Conservation (phyloP, 2,797 vertebrate species). For the Scolopax bukidnonensis region DNA sequence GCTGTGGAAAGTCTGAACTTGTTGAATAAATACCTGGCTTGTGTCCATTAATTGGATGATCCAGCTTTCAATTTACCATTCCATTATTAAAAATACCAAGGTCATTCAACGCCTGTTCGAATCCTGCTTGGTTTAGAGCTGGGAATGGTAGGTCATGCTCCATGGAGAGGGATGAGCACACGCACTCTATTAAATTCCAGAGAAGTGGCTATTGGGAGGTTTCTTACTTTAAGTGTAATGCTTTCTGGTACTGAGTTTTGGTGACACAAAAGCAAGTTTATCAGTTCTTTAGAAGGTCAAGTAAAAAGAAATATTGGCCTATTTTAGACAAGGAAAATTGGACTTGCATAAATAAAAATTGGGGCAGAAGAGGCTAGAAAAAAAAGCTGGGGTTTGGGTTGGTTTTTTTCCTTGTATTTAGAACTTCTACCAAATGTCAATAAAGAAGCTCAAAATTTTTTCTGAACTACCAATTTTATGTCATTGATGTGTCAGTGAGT, state of each 20-base stretch:
- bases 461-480: background rate
- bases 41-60: background rate
- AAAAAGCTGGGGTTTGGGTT: background rate
- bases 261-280: background rate
- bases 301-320: background rate
- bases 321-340: background rate
- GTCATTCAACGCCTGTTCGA: background rate
- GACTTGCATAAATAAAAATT: background rate
- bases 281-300: background rate
- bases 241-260: background rate
- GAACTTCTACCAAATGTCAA: background rate
- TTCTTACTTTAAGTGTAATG: background rate
- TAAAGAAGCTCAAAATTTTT: background rate
- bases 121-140: background rate
- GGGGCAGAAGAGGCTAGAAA: background rate
- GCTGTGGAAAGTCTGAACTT: background rate
- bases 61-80: background rate
- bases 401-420: background rate
- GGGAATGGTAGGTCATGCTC: background rate
- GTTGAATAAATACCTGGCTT: background rate
- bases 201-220: background rate
- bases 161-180: background rate
- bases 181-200: background rate
- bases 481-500: background rate
- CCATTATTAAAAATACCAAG: background rate